Evolutionary conservation across 2,888 invertebrate genomes (phyloP), one percentile per base, ranked within the genome.

Genomic region (Phania funesta): DNA sequence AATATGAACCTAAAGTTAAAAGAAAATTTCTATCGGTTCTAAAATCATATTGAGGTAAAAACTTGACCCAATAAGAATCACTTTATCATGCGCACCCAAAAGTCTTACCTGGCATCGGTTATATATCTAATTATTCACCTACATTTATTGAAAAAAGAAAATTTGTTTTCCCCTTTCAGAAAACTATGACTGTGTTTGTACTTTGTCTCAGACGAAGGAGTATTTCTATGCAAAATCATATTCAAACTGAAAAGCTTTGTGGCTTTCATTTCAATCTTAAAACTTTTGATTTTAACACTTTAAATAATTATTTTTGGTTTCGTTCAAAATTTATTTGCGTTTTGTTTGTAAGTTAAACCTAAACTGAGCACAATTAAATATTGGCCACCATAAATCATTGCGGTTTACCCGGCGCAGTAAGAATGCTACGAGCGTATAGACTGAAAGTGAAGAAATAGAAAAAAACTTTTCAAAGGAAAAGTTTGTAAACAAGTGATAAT

Each of bases 381-480:
- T 68, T 77, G 77, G 77, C 46, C 38, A 77, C 41, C 50, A 77
- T 81, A 74, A 81, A 77, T 77, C 73, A 68, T 54, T 50, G 71
- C 41, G 73, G 67, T 68, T 68, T 68, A 81, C 62, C 81, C 11
- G 2, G 0, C n/a, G 35, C 18, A 41, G 62, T 62, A 48, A 35
- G 29, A 35, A 48, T 29, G 20, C 0, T 24, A 8, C 13, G 24
- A 22, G 48, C 16, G n/a, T n/a, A n/a, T n/a, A n/a, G n/a, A n/a
- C n/a, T n/a, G n/a, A n/a, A n/a, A 26, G 6, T 26, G 26, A 26
- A 26, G 3, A 26, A 26, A 26, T 26, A 26, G 26, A 26, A 26
- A 26, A 26, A 3, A 26, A 26, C n/a, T n/a, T n/a, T n/a, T n/a
- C n/a, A n/a, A n/a, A n/a, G n/a, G n/a, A n/a, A n/a, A n/a, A n/a